Conservation (phyloP, 2,113 vertebrate species). For the Nettapus auritus region DNA sequence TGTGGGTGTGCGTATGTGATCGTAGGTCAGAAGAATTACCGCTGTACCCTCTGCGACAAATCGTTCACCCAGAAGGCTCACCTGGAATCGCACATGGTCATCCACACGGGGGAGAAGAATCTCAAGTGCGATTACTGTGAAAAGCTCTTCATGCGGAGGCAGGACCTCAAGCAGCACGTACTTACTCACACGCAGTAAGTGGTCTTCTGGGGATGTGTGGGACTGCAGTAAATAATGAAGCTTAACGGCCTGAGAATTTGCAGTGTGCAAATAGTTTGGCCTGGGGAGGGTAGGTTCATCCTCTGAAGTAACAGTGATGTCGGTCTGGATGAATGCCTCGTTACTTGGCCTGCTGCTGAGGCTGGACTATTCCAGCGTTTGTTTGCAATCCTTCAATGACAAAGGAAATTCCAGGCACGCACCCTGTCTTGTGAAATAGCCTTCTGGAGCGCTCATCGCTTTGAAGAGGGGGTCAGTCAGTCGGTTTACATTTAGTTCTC, state of each 20-base stretch:
- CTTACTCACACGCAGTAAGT: conserved; percentile 95
- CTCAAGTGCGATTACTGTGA: conserved; percentile 97
- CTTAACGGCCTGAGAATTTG: not conserved
- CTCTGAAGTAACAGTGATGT: not conserved
- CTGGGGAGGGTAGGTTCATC: not conserved
- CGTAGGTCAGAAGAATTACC: conserved; percentile 96
- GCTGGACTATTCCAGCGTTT: not conserved
- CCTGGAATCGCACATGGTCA: conserved; percentile 95
- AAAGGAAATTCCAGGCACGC: not conserved
- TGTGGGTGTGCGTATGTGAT: not conserved
- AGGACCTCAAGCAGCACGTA: conserved; percentile 96
- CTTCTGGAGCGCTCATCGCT: not conserved
- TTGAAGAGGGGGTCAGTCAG: not conserved
- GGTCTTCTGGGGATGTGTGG: not conserved
- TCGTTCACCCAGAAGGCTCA: conserved; percentile 98
- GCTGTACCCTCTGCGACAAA: conserved; percentile 92
- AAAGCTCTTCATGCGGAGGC: conserved; percentile 92
- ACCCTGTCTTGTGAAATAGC: not conserved
- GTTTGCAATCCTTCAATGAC: not conserved
- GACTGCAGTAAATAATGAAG: not conserved
- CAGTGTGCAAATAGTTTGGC: not conserved
- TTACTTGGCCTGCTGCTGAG: not conserved
- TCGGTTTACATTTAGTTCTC: not conserved
- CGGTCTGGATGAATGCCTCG: not conserved
- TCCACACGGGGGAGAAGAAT: conserved; percentile 94